Evolutionary conservation across 2,113 vertebrate genomes (phyloP).

Genomic region (Lipophrys pholis): DNA sequence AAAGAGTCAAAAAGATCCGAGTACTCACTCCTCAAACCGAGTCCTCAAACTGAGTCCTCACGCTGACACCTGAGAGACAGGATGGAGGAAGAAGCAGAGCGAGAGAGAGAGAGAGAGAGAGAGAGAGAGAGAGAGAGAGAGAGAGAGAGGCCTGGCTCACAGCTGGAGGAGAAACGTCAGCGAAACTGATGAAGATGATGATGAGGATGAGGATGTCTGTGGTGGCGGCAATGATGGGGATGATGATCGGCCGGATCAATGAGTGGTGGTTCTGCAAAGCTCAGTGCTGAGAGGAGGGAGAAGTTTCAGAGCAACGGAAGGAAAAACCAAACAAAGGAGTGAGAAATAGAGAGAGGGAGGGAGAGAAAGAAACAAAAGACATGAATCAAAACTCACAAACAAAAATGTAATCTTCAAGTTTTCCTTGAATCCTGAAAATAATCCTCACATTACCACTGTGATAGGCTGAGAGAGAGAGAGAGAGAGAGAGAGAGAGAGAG

Average conservation of each 20-base stretch:
- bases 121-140: slow-evolving; percentile 8
- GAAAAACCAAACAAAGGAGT: slow-evolving; percentile 45
- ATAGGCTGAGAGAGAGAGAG: no score
- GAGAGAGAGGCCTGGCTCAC: slow-evolving; percentile 31
- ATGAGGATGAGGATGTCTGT: slow-evolving; percentile 13
- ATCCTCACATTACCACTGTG: no score
- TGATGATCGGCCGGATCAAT: slow-evolving; percentile 32
- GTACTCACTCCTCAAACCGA: slow-evolving; percentile 64
- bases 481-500: no score
- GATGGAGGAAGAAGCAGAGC: slow-evolving; percentile 30
- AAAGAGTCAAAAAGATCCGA: slow-evolving; percentile 58
- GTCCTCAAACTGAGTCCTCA: slow-evolving; percentile 76
- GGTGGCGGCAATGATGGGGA: no score
- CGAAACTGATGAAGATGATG: slow-evolving; percentile 26
- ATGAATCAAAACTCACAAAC: slow-evolving; percentile 65
- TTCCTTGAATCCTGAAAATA: slow-evolving; percentile 35
- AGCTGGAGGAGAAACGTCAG: slow-evolving; percentile 38
- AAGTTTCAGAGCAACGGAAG: slow-evolving; percentile 29
- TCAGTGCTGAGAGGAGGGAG: slow-evolving; percentile 62
- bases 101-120: slow-evolving; percentile 38
- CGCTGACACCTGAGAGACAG: slow-evolving; percentile 74
- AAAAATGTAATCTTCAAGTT: slow-evolving; percentile 63
- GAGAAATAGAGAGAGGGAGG: slow-evolving; percentile 57
- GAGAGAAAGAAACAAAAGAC: slow-evolving; percentile 49
- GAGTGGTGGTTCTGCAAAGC: slow-evolving; percentile 37